Conservation (phyloP, 35 echinoderm and acorn worm genomes). For the Diadema setosum region DNA sequence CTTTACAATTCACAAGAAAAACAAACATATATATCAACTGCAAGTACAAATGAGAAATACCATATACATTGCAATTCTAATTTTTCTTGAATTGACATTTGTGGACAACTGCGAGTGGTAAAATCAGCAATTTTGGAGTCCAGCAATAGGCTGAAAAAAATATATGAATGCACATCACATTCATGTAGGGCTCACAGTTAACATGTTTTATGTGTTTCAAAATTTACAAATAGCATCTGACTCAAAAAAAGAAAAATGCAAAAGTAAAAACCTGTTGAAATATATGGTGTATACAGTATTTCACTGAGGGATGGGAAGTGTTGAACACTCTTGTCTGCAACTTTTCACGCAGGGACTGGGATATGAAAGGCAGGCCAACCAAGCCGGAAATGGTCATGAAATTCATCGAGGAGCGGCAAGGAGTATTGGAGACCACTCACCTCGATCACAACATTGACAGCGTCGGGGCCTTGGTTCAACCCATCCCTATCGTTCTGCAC, state of each 20-base stretch:
- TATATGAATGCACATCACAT: too few relatives aligned
- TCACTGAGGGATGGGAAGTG: background rate
- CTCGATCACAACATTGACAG: constrained; percentile 75
- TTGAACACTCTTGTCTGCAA: background rate
- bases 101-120: too few relatives aligned
- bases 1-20: too few relatives aligned
- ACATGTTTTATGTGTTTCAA: too few relatives aligned
- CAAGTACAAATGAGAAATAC: too few relatives aligned
- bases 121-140: too few relatives aligned
- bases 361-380: background rate
- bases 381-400: constrained; percentile 18
- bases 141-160: too few relatives aligned
- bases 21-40: too few relatives aligned
- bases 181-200: too few relatives aligned
- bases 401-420: constrained; percentile 15
- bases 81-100: too few relatives aligned
- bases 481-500: constrained; percentile 21
- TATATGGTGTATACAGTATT: too few relatives aligned
- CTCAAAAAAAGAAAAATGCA: background rate
- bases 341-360: constrained; percentile 52
- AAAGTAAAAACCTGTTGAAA: background rate
- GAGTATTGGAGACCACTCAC: background rate
- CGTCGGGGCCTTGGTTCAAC: constrained; percentile 40
- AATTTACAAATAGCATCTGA: background rate
- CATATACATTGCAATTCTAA: too few relatives aligned